Percentiles rank a stretch among this genome's conserved stretches.
Conservation (phyloP, 1,140 invertebrate species). For the Cydia splendana region DNA sequence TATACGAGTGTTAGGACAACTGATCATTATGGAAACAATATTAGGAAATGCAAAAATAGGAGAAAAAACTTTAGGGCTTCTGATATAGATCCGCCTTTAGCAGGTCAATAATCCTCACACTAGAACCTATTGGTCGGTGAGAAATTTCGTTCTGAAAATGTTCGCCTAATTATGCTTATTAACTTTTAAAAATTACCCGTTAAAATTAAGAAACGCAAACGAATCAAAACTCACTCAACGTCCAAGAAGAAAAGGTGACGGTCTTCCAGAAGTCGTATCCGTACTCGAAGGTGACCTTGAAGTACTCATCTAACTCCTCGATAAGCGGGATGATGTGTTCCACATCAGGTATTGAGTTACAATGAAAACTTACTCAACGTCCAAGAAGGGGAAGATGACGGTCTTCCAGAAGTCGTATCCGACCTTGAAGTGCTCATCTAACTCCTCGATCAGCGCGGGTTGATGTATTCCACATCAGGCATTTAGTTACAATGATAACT, state of each 20-base stretch:
- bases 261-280: constrained; percentile 98
- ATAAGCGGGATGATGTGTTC: constrained; percentile 97
- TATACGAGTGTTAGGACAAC: no score
- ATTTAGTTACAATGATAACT: constrained; percentile 73
- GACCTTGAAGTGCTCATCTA: constrained; percentile 97
- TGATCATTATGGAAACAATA: no score
- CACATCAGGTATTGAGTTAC: constrained; percentile 98
- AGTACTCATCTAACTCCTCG: constrained; percentile 96
- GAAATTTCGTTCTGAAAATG: no score
- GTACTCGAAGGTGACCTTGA: constrained; percentile 97
- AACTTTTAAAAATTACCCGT: no score
- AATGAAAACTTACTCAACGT: constrained; percentile 97
- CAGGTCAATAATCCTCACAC: no score
- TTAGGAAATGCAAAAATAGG: no score
- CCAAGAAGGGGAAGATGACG: constrained; percentile 95
- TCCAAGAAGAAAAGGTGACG: constrained; percentile 96
- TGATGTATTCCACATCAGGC: constrained; percentile 98
- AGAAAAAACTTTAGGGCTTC: no score
- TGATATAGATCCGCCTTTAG: no score
- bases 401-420: constrained; percentile 98
- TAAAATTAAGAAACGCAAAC: not conserved
- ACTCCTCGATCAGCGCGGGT: constrained; percentile 95
- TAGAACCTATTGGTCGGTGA: no score
- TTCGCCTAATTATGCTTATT: no score
- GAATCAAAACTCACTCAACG: constrained; percentile 96